phyloP scores from a whole-genome alignment of 35 echinoderm and acorn worm species.

The Ptychodera flava region DNA sequence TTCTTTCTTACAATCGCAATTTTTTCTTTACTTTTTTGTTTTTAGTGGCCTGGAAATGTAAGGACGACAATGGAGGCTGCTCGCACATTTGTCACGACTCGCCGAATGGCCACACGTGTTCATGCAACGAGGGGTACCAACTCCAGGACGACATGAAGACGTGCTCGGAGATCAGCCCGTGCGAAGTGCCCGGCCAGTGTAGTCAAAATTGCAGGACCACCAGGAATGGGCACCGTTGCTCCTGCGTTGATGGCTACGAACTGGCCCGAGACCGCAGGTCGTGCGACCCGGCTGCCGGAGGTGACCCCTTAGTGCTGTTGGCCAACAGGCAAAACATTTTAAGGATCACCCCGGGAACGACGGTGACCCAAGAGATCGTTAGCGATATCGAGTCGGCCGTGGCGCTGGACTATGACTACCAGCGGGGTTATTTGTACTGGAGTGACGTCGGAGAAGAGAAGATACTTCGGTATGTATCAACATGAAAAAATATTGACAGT shows the following conservation, averaged over 20 bases:
- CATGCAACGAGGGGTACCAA: slow-evolving; percentile 28
- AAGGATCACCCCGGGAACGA: slow-evolving; percentile 16
- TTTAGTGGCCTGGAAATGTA: no score
- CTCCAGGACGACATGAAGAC: slow-evolving; percentile 9
- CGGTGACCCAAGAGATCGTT: slow-evolving; percentile 16
- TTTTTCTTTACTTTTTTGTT: no score
- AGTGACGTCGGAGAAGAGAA: slow-evolving; percentile 43
- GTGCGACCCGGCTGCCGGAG: slow-evolving; percentile 34
- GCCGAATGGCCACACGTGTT: slow-evolving; percentile 31
- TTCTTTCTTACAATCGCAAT: no score
- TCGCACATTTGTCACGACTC: slow-evolving; percentile 27
- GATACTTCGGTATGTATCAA: not conserved
- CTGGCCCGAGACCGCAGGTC: slow-evolving; percentile 4
- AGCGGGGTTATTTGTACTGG: slow-evolving; percentile 34
- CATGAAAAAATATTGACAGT: no score
- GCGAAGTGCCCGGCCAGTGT: slow-evolving; percentile 40
- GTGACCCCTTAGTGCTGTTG: slow-evolving; percentile 31
- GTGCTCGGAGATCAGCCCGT: slow-evolving; percentile 60
- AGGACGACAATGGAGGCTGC: slow-evolving; percentile 35
- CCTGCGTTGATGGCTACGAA: slow-evolving; percentile 32
- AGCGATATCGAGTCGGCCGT: slow-evolving; percentile 36
- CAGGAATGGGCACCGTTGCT: slow-evolving; percentile 34
- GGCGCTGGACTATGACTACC: slow-evolving; percentile 45
- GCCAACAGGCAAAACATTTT: slow-evolving; percentile 56
- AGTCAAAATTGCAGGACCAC: slow-evolving; percentile 58